A percentile compares a stretch with the other conserved stretches of the same genome.
Conservation (phyloP, 1,140 invertebrate genomes). For the Drosophila kikkawai region DNA sequence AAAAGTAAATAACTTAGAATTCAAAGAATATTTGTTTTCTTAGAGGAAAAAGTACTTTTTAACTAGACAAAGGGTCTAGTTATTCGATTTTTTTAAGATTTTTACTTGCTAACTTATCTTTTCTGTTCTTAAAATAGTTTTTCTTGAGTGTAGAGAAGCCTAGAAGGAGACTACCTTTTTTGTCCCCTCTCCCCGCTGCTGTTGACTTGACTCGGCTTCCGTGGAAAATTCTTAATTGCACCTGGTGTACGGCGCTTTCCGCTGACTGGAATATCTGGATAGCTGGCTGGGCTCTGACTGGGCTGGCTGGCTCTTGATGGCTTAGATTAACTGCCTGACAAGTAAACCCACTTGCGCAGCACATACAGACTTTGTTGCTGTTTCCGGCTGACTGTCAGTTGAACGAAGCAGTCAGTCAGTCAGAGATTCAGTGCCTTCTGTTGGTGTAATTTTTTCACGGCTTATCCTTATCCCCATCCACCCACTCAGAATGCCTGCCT, state of each 20-base stretch:
- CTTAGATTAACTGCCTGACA: constrained; percentile 83
- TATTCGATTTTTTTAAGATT: too few species aligned
- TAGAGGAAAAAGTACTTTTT: not conserved
- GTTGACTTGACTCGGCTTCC: constrained; percentile 81
- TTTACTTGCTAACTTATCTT: not conserved
- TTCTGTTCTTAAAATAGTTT: not conserved
- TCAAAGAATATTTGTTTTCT: not conserved
- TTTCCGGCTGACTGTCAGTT: constrained; percentile 76
- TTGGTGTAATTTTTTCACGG: constrained; percentile 78
- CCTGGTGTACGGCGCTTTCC: constrained; percentile 79
- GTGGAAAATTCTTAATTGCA: constrained; percentile 84
- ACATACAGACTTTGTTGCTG: constrained; percentile 64
- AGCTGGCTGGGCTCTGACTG: constrained; percentile 42
- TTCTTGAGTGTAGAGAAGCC: constrained; percentile 7
- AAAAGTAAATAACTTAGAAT: not conserved
- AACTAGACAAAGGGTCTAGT: not conserved
- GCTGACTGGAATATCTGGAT: constrained; percentile 77
- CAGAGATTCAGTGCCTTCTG: constrained; percentile 52
- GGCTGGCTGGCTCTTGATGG: constrained; percentile 74
- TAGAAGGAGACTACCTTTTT: constrained; percentile 15
- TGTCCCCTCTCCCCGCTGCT: constrained; percentile 9
- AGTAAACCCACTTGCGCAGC: constrained; percentile 66
- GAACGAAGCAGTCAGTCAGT: constrained; percentile 54
- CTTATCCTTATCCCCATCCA: constrained; percentile 46
- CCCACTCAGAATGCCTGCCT: constrained; percentile 4